Conservation (phyloP, 2,888 invertebrate genomes). For the Sinopyrophorus schimmeli region DNA sequence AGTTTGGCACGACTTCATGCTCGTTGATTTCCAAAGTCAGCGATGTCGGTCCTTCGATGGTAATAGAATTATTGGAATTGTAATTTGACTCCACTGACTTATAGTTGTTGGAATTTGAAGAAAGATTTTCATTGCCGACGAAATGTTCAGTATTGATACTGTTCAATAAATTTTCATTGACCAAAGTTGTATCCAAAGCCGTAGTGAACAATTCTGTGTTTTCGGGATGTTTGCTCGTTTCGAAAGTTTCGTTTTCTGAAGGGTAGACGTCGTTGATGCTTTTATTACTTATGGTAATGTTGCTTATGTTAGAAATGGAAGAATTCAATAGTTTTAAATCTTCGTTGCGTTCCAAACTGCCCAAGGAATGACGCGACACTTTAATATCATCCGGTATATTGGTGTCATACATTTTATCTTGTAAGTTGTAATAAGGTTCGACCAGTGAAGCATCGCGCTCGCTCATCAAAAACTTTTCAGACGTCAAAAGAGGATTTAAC, state of each 20-base stretch:
- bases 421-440: constrained; percentile 31
- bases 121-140: constrained; percentile 57
- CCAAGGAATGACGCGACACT: constrained; percentile 64
- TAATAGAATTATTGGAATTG: constrained; percentile 35
- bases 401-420: constrained; percentile 54
- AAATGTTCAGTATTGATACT: constrained; percentile 51
- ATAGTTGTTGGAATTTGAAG: constrained; percentile 52
- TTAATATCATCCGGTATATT: constrained; percentile 68
- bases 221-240: neutral
- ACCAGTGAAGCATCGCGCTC: constrained; percentile 40
- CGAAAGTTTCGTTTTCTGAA: constrained; percentile 8
- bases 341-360: constrained; percentile 66
- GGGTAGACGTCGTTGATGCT: constrained; percentile 55
- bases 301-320: constrained; percentile 40
- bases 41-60: constrained; percentile 43
- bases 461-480: constrained; percentile 22
- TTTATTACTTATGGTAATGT: constrained; percentile 41
- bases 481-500: neutral
- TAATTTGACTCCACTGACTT: constrained; percentile 49
- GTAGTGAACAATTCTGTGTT: constrained; percentile 54
- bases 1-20: constrained; percentile 10
- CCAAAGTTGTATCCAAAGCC: constrained; percentile 59
- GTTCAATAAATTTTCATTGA: constrained; percentile 54
- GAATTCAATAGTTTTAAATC: constrained; percentile 46
- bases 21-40: constrained; percentile 43